Evolutionary conservation across 53 echinoderm and acorn worm genomes (phyloP).

Genomic region (Arbacia lixula): DNA sequence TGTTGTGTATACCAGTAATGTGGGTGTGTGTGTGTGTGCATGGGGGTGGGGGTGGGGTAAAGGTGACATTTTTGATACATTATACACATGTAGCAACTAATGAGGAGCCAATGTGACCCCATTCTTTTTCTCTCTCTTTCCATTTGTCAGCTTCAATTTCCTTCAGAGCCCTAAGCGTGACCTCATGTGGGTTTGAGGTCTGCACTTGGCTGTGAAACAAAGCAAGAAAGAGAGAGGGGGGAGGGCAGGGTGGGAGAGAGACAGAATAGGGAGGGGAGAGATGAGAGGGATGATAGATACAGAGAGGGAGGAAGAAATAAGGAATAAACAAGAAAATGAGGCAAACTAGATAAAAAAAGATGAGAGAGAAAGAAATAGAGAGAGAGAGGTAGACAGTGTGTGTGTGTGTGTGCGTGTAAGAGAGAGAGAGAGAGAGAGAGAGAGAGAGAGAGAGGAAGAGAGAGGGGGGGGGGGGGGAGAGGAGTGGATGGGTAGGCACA

Average conservation of each 20-base stretch:
- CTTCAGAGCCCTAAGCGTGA: conserved; percentile 16
- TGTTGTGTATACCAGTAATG: too few species aligned
- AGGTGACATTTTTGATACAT: too few species aligned
- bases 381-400: neutral
- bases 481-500: too few species aligned
- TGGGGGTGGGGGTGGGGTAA: neutral
- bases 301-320: neutral
- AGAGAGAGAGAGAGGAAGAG: neutral
- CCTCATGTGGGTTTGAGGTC: neutral
- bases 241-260: neutral
- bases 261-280: neutral
- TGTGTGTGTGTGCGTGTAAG: neutral
- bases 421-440: neutral
- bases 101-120: conserved; percentile 29
- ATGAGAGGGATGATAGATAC: neutral
- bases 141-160: conserved; percentile 50
- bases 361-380: neutral
- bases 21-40: neutral
- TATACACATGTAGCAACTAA: too few species aligned
- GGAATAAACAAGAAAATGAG: neutral
- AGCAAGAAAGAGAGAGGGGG: neutral
- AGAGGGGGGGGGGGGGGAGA: too few species aligned
- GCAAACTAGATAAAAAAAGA: too few species aligned
- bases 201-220: neutral
- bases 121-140: neutral